These are phyloP conservation scores for Ancistrus triradiatus DNA, from an alignment of 2,113 vertebrate genomes.

Conservation along the genomic window DNA sequence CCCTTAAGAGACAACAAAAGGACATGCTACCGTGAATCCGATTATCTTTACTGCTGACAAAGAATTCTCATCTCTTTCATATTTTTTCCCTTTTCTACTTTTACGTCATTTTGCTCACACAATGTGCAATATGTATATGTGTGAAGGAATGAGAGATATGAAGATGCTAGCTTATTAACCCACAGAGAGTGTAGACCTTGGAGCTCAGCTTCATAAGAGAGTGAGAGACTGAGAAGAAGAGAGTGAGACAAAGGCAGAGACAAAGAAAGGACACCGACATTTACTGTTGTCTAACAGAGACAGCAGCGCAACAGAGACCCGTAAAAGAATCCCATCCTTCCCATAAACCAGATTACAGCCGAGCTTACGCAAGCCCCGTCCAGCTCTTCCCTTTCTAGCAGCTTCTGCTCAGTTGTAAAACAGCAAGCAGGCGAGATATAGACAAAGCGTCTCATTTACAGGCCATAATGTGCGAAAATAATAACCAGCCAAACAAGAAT, in stretches of 20 bases:
- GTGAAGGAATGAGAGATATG: not conserved
- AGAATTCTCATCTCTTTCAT: conserved; percentile 1
- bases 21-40: not conserved
- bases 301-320: conserved; percentile 16
- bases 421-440: not conserved
- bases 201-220: conserved; percentile 16
- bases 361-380: conserved; percentile 16
- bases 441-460: conserved; percentile 24
- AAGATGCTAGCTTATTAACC: conserved; percentile 28
- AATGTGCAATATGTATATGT: not conserved
- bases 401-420: conserved; percentile 13
- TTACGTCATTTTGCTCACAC: not conserved
- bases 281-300: conserved; percentile 41
- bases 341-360: conserved; percentile 32
- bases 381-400: not conserved
- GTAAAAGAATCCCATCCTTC: conserved; percentile 34
- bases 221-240: conserved; percentile 8
- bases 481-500: not conserved
- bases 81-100: not conserved
- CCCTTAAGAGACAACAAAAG: conserved; percentile 7
- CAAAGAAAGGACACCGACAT: conserved; percentile 34
- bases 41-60: conserved; percentile 26
- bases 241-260: conserved; percentile 1
- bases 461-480: conserved; percentile 5
- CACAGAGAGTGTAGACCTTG: not conserved